Percentiles rank a stretch among this genome's conserved stretches.
Evolutionary conservation across 2,888 invertebrate species (phyloP).

Genomic region (Syrista parreyssii): DNA sequence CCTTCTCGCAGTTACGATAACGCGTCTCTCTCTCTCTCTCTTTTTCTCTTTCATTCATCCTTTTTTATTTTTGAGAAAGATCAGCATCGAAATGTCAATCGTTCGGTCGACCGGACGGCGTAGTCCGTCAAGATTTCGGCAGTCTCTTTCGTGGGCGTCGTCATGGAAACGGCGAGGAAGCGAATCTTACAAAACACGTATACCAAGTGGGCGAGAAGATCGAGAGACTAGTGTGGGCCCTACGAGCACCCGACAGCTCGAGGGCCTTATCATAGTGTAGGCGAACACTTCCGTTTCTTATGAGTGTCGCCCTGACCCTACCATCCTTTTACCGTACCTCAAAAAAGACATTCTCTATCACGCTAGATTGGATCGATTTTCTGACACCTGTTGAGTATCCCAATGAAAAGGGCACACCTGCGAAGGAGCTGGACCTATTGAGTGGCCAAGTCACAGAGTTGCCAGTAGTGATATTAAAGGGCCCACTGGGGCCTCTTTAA

Average conservation of each 20-base stretch:
- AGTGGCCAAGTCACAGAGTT: background rate
- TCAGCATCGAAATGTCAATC: background rate
- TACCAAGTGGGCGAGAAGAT: background rate
- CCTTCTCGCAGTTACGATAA: background rate
- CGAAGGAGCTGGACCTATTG: background rate
- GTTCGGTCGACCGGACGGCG: conserved; percentile 7
- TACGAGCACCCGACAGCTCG: background rate
- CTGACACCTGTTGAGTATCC: background rate
- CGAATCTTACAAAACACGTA: background rate
- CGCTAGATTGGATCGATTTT: background rate
- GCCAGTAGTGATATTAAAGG: background rate
- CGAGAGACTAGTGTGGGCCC: background rate
- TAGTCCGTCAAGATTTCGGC: background rate
- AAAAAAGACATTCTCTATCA: background rate
- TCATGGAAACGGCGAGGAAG: background rate
- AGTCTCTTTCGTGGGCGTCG: background rate
- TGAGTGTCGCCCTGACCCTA: background rate
- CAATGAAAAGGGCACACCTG: background rate
- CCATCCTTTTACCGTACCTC: background rate
- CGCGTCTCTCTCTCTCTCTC: conserved; percentile 13
- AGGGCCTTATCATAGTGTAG: background rate
- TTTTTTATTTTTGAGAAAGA: conserved; percentile 5
- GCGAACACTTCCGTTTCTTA: background rate
- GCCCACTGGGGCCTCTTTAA: background rate
- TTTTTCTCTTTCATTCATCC: conserved; percentile 15